These are phyloP conservation scores for Epistrophella euchroma DNA, from an alignment of 2,888 invertebrate species.

Conservation along the genomic window DNA sequence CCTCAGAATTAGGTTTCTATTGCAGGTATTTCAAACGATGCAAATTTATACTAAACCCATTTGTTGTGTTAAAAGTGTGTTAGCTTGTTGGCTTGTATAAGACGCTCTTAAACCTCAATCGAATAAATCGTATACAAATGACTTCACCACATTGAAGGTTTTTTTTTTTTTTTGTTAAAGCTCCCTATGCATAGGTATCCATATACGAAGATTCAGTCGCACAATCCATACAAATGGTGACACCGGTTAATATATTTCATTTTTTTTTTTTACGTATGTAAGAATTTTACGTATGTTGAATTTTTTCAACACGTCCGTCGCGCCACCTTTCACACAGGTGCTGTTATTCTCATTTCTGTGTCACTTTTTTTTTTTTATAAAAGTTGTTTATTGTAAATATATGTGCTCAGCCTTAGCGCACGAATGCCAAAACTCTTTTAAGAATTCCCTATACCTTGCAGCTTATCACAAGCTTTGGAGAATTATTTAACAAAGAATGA, in stretches of 20 bases:
- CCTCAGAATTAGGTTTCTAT: slow-evolving; percentile 42
- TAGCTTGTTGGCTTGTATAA: slow-evolving; percentile 38
- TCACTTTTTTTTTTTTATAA: slow-evolving; percentile 35
- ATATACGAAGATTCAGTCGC: neutral
- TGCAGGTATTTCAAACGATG: slow-evolving; percentile 18
- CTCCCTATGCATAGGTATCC: neutral
- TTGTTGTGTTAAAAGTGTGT: slow-evolving; percentile 54
- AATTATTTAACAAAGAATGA: slow-evolving; percentile 17
- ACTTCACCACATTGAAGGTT: slow-evolving; percentile 41
- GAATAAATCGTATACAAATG: slow-evolving; percentile 52
- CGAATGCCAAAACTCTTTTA: slow-evolving; percentile 44
- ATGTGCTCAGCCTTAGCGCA: slow-evolving; percentile 36
- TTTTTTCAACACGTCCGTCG: slow-evolving; percentile 1
- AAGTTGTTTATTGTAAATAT: slow-evolving; percentile 39
- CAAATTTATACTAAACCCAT: slow-evolving; percentile 42
- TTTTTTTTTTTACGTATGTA: neutral
- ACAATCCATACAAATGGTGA: too few relatives aligned
- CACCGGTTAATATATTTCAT: slow-evolving; percentile 28
- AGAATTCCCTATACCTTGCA: slow-evolving; percentile 20
- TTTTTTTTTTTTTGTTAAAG: slow-evolving; percentile 21
- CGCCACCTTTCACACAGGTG: neutral
- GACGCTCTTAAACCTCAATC: slow-evolving; percentile 36
- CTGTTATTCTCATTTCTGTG: slow-evolving; percentile 23
- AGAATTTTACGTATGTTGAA: slow-evolving; percentile 32
- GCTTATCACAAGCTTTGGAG: slow-evolving; percentile 36